Evolutionary conservation across 1,140 invertebrate genomes (phyloP), one percentile per base, ranked within the genome.

Genomic region (Palaemon carinicauda): DNA sequence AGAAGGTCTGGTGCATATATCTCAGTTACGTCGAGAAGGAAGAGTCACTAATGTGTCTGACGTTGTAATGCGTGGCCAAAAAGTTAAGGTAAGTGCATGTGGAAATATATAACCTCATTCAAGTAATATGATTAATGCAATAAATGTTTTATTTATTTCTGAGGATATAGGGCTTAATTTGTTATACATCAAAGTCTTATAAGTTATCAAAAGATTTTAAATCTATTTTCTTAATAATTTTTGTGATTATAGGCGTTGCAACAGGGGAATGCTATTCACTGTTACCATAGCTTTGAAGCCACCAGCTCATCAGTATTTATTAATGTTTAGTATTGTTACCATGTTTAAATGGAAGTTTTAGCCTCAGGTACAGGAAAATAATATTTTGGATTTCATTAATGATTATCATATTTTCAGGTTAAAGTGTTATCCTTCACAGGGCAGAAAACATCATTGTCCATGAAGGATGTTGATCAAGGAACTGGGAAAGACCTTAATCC

Each of bases 1-100:
- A 94, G 98, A 99, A 92, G 99, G 99, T 2, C 92, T 99, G 0
- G 97, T 99, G 12, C 99, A 99, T 90, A 99, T 99, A 89, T 99
- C 98, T 15, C 97, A 99, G 92, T 92, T 99, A 29, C 91, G 97
- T 52, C 93, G 96, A 69, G 97, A 99, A 92, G 98, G 98, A 0
- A 93, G 98, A 89, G 98, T 99, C 12, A 97, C 96, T 1, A 96
- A 96, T 92, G 98, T 99, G 0, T 95, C 95, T 9, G 98, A 99
- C 92, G 98, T 99, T 29, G 97, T 99, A 0, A 94, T 94, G 15
- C 93, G 96, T 89, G 98, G 98, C 53, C 95, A 97, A 90, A 97
- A 95, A 92, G 97, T 99, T 0, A 98, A 97, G 92, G 96, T 97
- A 89, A 89, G 89, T 88, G 17, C 17, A 29, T 51, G 33, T 19